phyloP scores from a whole-genome alignment of 2,113 vertebrate species.

The Chrysochloris asiatica region DNA sequence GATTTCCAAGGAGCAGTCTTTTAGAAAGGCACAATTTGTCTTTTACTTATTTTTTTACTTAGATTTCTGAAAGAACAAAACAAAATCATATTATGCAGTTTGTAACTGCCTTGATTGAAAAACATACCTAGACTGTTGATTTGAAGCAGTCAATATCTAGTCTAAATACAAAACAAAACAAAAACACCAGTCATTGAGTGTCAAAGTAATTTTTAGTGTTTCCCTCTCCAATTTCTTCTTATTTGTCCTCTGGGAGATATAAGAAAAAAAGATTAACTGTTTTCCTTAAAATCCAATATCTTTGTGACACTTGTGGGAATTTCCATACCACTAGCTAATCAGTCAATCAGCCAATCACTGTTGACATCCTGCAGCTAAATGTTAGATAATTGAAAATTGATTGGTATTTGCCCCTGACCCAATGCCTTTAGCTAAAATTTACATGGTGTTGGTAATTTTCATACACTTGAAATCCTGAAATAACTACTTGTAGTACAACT shows the following conservation, averaged over 20 bases:
- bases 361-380: slow-evolving; percentile 39
- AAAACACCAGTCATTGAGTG: neutral
- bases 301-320: slow-evolving; percentile 34
- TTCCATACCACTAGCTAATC: neutral
- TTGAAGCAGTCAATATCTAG: neutral
- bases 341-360: slow-evolving; percentile 33
- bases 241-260: neutral
- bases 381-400: slow-evolving; percentile 53
- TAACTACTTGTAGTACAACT: too few relatives aligned
- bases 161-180: neutral
- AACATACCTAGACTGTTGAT: neutral
- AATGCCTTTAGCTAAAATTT: neutral
- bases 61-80: too few relatives aligned
- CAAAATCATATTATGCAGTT: neutral
- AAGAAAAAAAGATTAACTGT: slow-evolving; percentile 46
- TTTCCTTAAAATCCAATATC: neutral
- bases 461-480: neutral
- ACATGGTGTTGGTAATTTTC: neutral
- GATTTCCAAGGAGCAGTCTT: too few relatives aligned
- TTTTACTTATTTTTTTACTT: neutral
- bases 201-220: neutral
- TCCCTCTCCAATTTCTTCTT: neutral
- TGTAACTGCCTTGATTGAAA: neutral
- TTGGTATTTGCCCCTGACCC: neutral
- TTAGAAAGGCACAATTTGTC: neutral